Evolutionary conservation across 2,113 vertebrate species (phyloP).

Genomic region (Orthonyx spaldingii): DNA sequence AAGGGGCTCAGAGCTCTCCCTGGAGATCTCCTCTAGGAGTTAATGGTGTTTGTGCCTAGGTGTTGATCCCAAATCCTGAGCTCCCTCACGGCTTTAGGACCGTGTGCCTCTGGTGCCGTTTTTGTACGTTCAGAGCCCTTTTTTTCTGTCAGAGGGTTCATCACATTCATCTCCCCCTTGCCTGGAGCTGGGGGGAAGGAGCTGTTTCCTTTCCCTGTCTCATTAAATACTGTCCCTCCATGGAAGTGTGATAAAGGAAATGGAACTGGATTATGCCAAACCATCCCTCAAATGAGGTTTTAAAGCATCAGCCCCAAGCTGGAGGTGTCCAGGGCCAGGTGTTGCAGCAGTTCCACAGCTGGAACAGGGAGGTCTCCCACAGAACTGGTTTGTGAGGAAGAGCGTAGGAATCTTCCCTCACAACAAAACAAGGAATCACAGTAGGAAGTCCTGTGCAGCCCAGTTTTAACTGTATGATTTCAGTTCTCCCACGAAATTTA

Average conservation of each 20-base stretch:
- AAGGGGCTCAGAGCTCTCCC: neutral
- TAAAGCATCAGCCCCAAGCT: neutral
- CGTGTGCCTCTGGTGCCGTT: neutral
- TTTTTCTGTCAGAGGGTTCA: neutral
- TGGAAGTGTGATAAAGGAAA: neutral
- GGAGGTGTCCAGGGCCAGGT: neutral
- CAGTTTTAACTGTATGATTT: fast-evolving
- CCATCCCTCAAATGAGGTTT: neutral
- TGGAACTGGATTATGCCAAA: neutral
- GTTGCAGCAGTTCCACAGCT: neutral
- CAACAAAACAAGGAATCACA: fast-evolving
- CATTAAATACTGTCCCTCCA: fast-evolving
- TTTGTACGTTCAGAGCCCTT: neutral
- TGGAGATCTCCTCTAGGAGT: neutral
- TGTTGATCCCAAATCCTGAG: neutral
- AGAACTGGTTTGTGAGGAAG: neutral
- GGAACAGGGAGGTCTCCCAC: fast-evolving
- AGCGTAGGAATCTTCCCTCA: neutral
- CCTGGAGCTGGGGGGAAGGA: neutral
- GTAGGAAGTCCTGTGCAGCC: neutral
- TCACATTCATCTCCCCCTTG: neutral
- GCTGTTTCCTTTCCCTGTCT: neutral
- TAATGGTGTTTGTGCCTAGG: neutral
- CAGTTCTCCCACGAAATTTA: neutral
- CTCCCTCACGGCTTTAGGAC: neutral